These are phyloP conservation scores for Patella ulyssiponensis DNA, from an alignment of 2,888 invertebrate genomes.

Conservation along the genomic window DNA sequence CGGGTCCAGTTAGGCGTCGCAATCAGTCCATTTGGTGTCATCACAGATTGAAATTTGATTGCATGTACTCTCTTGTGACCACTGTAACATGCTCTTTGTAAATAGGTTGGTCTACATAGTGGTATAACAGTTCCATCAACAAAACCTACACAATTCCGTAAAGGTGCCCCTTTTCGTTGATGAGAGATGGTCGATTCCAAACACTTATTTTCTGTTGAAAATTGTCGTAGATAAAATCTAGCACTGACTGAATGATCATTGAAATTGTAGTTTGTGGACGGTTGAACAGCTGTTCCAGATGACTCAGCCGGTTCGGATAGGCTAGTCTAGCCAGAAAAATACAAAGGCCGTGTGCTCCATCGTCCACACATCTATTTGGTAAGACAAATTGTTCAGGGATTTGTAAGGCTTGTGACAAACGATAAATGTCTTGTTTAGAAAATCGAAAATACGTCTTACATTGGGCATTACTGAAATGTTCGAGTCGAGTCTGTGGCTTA, in stretches of 20 bases:
- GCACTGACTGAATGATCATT: neutral
- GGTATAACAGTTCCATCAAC: neutral
- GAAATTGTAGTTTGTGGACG: neutral
- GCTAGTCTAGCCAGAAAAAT: neutral
- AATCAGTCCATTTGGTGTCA: neutral
- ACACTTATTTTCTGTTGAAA: neutral
- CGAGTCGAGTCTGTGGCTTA: neutral
- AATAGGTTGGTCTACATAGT: neutral
- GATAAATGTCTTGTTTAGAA: neutral
- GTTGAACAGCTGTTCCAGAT: too few species aligned
- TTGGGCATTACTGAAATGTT: neutral
- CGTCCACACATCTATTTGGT: neutral
- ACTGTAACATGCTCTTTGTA: neutral
- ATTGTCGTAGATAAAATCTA: neutral
- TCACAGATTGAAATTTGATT: neutral
- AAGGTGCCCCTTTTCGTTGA: too few species aligned
- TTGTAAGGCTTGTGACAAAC: neutral
- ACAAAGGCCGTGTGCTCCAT: neutral
- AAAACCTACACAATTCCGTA: neutral
- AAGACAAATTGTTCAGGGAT: neutral
- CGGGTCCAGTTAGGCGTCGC: too few species aligned
- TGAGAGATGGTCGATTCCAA: neutral
- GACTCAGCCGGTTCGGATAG: too few species aligned
- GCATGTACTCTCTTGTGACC: neutral
- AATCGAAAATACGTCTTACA: neutral